Evolutionary conservation across 2,797 vertebrate genomes (phyloP), one percentile per base, ranked within the genome.

Genomic region (Arctocebus calabarensis): DNA sequence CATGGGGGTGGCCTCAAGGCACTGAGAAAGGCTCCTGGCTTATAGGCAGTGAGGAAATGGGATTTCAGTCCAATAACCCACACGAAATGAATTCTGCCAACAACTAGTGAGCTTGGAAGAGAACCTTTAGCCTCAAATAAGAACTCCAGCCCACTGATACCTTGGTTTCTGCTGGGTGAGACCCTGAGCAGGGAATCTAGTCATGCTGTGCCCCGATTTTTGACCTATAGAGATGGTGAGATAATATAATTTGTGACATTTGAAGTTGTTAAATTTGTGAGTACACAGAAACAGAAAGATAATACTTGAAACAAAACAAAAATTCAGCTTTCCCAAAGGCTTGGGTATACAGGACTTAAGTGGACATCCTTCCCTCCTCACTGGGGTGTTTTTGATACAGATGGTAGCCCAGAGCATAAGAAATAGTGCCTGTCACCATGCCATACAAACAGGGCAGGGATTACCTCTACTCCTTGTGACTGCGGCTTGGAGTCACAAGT

Each of bases 81-180:
- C 78, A 87, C 62, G 78, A 87, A 79, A 71, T 27, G 10, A 71
- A 84, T 78, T 84, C 57, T 91, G 17, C 25, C 32, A 62, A 52
- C 8, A 64, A 37, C 61, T 40, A 45, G 34, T 62, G 37, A 66
- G 70, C 11, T 89, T 43, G 14, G 27, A 74, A 91, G 86, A 94
- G 11, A 25, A 88, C 2, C 2, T 25, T 14, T 19, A 57, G 32
- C 32, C 43, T 64, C 85, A 71, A 34, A 61, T 16, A 5, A 40
- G 77, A 75, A 55, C 19, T n/a, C 7, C 1, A 88, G 16, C 29
- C 20, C 23, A 7, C 16, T 68, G 61, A 29, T 7, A 13, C 55
- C 48, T 87, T n/a, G 4, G n/a, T n/a, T 74, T 57, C 37, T 70
- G 19, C 48, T 37, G n/a, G 1, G 52, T 52, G 34, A 95, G 7